Base-by-base conservation (phyloP, 2,113 vertebrate species). In the Neogale vison region DNA sequence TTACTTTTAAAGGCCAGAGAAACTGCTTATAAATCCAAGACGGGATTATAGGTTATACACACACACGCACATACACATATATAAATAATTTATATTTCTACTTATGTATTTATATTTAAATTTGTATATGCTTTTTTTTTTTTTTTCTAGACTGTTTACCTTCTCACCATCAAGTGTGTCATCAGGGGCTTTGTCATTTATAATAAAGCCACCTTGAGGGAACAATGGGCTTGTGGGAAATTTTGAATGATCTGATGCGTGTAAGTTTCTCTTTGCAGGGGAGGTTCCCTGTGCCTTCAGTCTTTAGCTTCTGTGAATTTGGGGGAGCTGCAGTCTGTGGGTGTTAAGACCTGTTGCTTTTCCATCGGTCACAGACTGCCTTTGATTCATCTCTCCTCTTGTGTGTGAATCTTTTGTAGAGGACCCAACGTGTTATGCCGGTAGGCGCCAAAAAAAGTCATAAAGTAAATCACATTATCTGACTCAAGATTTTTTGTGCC, bases 321-420 rank as follows among this genome's bases (percentile, higher is more conserved):
- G 20, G 45, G 87, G 76, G 59, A 50, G 29, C 81, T 63, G 12
- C 50, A 15, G 1, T 24, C n/a, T 39, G 72, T 88, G 92, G 47
- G 50, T 72, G 80, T 87, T 65, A 12, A 77, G 31, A 36, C 29
- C 24, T 52, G 34, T 76, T 97, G 71, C 85, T 97, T 93, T 95
- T 97, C 93, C 55, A 7, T 6, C 61, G 15, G 39, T 65, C 36
- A 23, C 52, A 34, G 74, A 26, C 69, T 0, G 34, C n/a, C 42
- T 96, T 97, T 94, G 69, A 79, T 96, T 92, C 88, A 81, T 77
- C 91, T 92, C 17, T 94, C 74, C 50, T 90, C 85, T 83, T 23
- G 24, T 11, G 11, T 83, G 71, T 74, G 50, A 65, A 10, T 77
- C 65, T 90, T 89, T 84, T 92, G 34, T 39, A 47, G 24, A 81